Base-by-base conservation (phyloP, 2,113 vertebrate species). In the Channa argus region DNA sequence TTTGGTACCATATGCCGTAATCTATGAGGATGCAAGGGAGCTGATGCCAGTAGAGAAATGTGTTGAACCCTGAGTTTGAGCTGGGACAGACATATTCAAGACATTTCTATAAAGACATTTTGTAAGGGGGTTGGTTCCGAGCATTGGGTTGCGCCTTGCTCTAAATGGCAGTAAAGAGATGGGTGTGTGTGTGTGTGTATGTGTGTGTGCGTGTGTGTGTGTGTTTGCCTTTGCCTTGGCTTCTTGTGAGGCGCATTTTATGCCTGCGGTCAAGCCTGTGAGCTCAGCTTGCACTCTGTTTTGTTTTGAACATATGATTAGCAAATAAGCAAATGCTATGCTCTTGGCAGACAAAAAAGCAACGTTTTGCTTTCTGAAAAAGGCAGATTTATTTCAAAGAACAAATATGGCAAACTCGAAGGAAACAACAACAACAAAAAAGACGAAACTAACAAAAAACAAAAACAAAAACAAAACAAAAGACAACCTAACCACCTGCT, bases 171-270 rank as follows among this genome's bases (percentile, higher is more conserved):
- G 14, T 37, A 9, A 24, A 24, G 24, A 24, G 24, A 24, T 24
- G 24, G 24, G 24, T 24, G 24, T 24, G 24, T 24, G 24, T 24
- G 24, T 24, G 24, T 24, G 24, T 89, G 84, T 82, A 86, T 88
- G 80, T 89, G 73, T 91, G 87, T 91, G 91, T 86, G 82, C 73
- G 24, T 24, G 24, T 89, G 84, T 82, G 86, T 88, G 80, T 89
- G 73, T 91, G 87, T 91, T 92, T 86, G 82, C 75, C 84, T 78
- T 81, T 73, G 77, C 83, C 50, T 88, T 89, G 87, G 82, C 80
- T 82, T 86, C 83, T 80, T 90, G 87, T 82, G 83, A 86, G 86
- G 67, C 65, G 11, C 52, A 11, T 77, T 93, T 93, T 90, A 85
- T 80, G 88, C 82, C 77, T 92, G 85, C 15, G 83, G 89, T 77